phyloP scores from a whole-genome alignment of 2,797 vertebrate genomes.

The Clarias platycephalus region DNA sequence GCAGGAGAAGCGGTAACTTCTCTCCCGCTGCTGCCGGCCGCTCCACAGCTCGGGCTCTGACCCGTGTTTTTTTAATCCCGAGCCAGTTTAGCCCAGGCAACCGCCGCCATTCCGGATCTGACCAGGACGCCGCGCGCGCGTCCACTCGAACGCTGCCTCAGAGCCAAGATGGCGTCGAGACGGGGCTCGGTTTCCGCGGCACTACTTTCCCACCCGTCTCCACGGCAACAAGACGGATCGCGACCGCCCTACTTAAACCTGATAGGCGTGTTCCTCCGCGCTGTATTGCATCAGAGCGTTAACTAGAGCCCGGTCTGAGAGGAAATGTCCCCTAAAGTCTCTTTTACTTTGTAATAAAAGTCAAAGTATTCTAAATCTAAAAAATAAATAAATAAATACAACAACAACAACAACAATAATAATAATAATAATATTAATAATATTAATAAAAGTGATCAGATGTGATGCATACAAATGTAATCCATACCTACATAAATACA shows the following conservation, averaged over 20 bases:
- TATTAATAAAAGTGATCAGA: too few relatives aligned
- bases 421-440: too few relatives aligned
- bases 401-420: too few relatives aligned
- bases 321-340: neutral
- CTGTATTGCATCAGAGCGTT: constrained; percentile 39
- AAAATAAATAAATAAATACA: too few relatives aligned
- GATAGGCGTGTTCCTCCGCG: constrained; percentile 30
- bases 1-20: constrained; percentile 76
- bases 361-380: too few relatives aligned
- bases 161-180: constrained; percentile 72
- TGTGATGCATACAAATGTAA: too few relatives aligned
- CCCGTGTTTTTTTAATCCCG: constrained; percentile 70
- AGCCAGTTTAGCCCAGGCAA: constrained; percentile 59
- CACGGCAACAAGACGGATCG: constrained; percentile 83
- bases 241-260: constrained; percentile 47
- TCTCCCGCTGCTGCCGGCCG: constrained; percentile 78
- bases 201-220: constrained; percentile 76
- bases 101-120: constrained; percentile 73
- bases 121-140: constrained; percentile 25
- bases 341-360: too few relatives aligned
- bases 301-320: constrained; percentile 30
- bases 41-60: constrained; percentile 78
- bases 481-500: too few relatives aligned
- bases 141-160: neutral
- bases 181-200: constrained; percentile 60